A percentile compares a stretch with the other conserved stretches of the same genome.
Evolutionary conservation across 2,797 vertebrate genomes (phyloP).

Genomic region (Pitangus sulphuratus): DNA sequence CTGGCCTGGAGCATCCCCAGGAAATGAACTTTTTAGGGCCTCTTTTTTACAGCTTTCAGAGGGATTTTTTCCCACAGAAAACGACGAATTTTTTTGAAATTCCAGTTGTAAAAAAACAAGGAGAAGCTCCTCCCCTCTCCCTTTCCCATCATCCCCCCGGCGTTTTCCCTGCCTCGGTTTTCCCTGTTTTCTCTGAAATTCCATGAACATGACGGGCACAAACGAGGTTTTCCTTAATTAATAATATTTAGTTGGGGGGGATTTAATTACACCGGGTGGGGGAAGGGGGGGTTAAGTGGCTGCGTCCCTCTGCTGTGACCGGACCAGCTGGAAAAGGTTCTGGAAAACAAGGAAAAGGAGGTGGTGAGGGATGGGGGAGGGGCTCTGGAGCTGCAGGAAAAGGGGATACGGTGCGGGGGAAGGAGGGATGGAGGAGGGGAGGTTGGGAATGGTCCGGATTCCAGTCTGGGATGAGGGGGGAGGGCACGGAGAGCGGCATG

Average conservation of each 20-base stretch:
- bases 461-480: too few relatives aligned
- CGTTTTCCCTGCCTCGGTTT: neutral
- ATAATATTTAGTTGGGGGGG: slow-evolving; percentile 68
- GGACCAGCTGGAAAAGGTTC: slow-evolving; percentile 96
- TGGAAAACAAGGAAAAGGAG: slow-evolving; percentile 73
- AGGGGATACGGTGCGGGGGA: neutral
- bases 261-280: slow-evolving; percentile 28
- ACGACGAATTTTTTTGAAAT: too few relatives aligned
- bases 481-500: too few relatives aligned
- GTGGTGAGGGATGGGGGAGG: neutral
- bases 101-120: too few relatives aligned
- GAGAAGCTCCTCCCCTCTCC: too few relatives aligned
- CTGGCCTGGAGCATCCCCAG: neutral
- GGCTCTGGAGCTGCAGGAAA: too few relatives aligned
- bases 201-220: slow-evolving; percentile 33
- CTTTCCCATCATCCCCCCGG: too few relatives aligned
- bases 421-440: too few relatives aligned
- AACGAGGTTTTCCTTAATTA: slow-evolving; percentile 50
- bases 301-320: slow-evolving; percentile 90
- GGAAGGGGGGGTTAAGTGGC: slow-evolving; percentile 82
- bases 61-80: too few relatives aligned
- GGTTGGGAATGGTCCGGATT: too few relatives aligned
- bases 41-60: neutral
- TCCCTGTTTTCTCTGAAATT: neutral
- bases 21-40: neutral